Evolutionary conservation across 2,888 invertebrate genomes (phyloP), one percentile per base, ranked within the genome.

Genomic region (Deilephila elpenor): DNA sequence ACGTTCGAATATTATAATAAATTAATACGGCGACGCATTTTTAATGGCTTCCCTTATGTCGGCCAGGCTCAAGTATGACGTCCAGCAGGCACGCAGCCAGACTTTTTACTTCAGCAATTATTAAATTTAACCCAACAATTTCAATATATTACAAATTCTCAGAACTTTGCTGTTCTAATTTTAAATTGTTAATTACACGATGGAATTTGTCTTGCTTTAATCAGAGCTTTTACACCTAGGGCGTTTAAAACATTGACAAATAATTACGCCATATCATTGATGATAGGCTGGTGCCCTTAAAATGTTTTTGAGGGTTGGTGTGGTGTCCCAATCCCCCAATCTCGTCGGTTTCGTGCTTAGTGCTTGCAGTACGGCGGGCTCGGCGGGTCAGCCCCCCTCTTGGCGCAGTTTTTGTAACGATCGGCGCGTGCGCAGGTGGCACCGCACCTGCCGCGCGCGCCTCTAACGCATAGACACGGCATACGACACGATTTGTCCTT

Each of bases 371-470:
- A 53, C 73, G 62, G 70, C 44, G 62, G 20, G 71, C 71, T 59
- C 56, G 73, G 59, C 70, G 81, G 81, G 84, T 78, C 61, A 34
- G 51, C 34, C 37, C 59, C 86, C 86, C 86, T 84, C 84, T 82
- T 85, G 83, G 86, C 86, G 82, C 79, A 84, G 91, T 92, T 93
- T 92, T 92, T 91, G 91, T 92, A 91, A 91, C 91, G 72, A 77
- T 74, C 90, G 88, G 88, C 92, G 89, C 93, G 91, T 89, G 93
- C 93, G 94, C 94, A 94, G 94, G 94, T 94, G 94, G 82, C 87
- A 77, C 88, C 82, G 91, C 96, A 91, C 94, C 95, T 91, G 96
- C 95, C 86, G 90, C 82, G 89, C 91, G 93, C 79, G 91, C 82
- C 81, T 82, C 85, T 78, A 86, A 84, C 85, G 78, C 80, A 83